phyloP scores from a whole-genome alignment of 1,140 invertebrate species.

The Hirudo medicinalis region DNA sequence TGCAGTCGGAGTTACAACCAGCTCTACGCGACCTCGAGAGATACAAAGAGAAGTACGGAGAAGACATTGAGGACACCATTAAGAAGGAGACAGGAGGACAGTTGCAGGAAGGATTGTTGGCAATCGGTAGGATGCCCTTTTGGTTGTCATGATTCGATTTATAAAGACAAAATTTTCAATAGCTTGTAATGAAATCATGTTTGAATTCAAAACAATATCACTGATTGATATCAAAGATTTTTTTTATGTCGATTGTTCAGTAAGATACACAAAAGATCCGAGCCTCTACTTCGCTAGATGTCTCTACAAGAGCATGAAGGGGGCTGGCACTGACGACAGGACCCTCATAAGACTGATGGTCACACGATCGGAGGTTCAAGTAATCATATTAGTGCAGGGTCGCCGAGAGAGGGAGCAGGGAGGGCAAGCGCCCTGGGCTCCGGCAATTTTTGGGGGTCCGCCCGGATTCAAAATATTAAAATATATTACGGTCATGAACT shows the following conservation, averaged over 20 bases:
- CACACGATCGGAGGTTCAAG: constrained; percentile 31
- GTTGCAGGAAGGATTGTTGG: constrained; percentile 30
- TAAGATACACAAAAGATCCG: constrained; percentile 48
- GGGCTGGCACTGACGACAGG: constrained; percentile 35
- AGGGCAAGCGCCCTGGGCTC: too few relatives aligned
- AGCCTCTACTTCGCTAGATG: constrained; percentile 80
- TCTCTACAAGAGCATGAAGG: constrained; percentile 53
- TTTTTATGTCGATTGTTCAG: neutral
- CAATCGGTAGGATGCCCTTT: constrained; percentile 29
- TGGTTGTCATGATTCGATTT: neutral
- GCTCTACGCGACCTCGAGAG: constrained; percentile 51
- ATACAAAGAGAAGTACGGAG: constrained; percentile 41
- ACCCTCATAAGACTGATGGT: constrained; percentile 34
- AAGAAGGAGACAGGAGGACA: constrained; percentile 35
- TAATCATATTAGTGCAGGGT: too few relatives aligned
- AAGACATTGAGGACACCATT: constrained; percentile 36
- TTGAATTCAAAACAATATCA: neutral
- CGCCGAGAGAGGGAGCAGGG: too few relatives aligned
- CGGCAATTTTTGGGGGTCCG: too few relatives aligned
- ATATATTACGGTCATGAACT: too few relatives aligned
- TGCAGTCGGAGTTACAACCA: constrained; percentile 55
- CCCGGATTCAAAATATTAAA: too few relatives aligned
- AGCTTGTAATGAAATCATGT: too few relatives aligned
- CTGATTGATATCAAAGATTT: too few relatives aligned
- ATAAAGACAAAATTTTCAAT: too few relatives aligned